Conservation (phyloP, 2,888 invertebrate species). For the Muscina levida region DNA sequence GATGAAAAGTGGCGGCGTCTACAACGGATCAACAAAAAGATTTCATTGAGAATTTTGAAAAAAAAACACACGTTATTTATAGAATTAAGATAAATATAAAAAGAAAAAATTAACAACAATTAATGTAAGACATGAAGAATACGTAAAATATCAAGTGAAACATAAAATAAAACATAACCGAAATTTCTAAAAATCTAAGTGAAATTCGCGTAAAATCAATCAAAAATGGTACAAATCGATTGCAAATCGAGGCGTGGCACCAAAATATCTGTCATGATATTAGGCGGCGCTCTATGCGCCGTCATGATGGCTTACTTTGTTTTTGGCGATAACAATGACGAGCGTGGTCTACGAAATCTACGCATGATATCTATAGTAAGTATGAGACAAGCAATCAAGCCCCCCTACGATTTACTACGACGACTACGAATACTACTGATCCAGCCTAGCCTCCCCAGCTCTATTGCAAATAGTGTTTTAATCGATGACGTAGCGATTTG, state of each 20-base stretch:
- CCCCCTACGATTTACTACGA: not conserved
- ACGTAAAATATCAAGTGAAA: constrained; percentile 2
- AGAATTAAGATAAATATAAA: not conserved
- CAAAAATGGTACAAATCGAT: constrained; percentile 72
- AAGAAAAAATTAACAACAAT: not conserved
- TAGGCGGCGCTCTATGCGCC: constrained; percentile 75
- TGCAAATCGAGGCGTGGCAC: constrained; percentile 76
- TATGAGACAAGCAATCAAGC: too few species aligned
- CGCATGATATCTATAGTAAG: constrained; percentile 79
- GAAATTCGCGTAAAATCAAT: constrained; percentile 14
- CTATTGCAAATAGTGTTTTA: not conserved
- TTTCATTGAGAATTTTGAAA: constrained; percentile 19
- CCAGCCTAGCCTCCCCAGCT: too few species aligned
- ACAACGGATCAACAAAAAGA: not conserved
- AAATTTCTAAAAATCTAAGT: constrained; percentile 30
- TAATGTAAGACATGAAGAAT: not conserved
- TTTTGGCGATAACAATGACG: constrained; percentile 78
- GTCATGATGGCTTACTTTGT: constrained; percentile 78
- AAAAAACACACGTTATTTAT: not conserved
- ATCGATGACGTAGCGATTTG: not conserved
- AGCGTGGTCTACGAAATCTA: constrained; percentile 76
- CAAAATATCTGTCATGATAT: constrained; percentile 77
- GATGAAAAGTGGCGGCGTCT: constrained; percentile 24
- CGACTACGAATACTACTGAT: too few species aligned
- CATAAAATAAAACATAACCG: not conserved